phyloP scores from a whole-genome alignment of 23 tunicate genomes.

The Styela clava region DNA sequence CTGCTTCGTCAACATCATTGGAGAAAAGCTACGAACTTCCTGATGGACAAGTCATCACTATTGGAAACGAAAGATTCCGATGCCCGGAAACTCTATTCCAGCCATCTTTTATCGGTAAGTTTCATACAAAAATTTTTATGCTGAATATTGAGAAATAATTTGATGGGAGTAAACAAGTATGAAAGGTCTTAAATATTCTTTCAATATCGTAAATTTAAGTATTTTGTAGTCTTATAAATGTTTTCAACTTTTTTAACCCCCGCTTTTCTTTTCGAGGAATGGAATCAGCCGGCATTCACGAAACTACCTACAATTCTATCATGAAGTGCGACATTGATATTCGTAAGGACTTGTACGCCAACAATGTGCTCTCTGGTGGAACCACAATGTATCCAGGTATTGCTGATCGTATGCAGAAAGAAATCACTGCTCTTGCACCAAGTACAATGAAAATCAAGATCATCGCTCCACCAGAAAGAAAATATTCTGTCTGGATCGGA shows the following conservation, averaged over 20 bases:
- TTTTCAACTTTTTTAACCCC: no score
- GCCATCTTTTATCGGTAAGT: conserved; percentile 75
- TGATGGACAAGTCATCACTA: conserved; percentile 74
- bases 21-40: conserved; percentile 59
- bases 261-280: conserved; percentile 50
- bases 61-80: conserved; percentile 92
- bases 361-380: conserved; percentile 90
- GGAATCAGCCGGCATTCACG: conserved; percentile 99
- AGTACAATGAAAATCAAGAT: conserved; percentile 30
- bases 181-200: no score
- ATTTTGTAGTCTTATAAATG: no score
- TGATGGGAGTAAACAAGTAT: no score
- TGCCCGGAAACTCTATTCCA: conserved; percentile 98
- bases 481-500: conserved; percentile 46
- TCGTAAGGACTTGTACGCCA: conserved; percentile 88
- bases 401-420: conserved; percentile 29
- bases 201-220: no score
- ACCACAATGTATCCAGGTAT: conserved; percentile 85
- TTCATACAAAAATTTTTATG: no score
- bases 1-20: conserved; percentile 57
- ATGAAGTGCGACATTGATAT: conserved; percentile 93
- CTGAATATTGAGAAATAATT: no score
- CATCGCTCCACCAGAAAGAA: conserved; percentile 30
- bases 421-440: conserved; percentile 20
- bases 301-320: conserved; percentile 85